Evolutionary conservation across 1,140 invertebrate species (phyloP), one percentile per base, ranked within the genome.

Genomic region (Rhagoletis pomonella): DNA sequence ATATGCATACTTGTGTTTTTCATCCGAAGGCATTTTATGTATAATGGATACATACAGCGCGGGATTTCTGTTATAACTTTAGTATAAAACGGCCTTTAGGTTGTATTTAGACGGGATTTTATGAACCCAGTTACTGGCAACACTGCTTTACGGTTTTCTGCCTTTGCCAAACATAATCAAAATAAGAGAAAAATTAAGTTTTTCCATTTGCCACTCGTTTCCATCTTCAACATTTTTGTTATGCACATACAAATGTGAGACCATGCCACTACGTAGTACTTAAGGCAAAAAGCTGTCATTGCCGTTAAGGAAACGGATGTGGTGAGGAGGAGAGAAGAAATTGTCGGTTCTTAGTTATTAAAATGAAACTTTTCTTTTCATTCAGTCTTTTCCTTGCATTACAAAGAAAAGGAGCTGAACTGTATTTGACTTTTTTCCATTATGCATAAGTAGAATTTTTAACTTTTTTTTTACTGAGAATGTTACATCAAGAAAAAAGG

Each of bases 311-410:
- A 81, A 81, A 29, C 73, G 73, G 73, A 81, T 81, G 73, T 81
- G 73, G 73, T 81, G n/a, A 19, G 17, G 17, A 29, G 19, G n/a
- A 81, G 73, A n/a, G 55, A 55, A 55, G 50, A 81, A 81, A 73
- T 17, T 73, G 67, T 47, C 67, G 67, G 67, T 73, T 73, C 67
- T 73, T 73, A 5, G 73, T 81, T 81, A 81, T 81, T 81, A 81
- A 81, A 81, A 81, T 81, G 73, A 81, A 81, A 81, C 73, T 81
- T 81, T 81, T 81, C 44, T 81, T 81, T 81, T 55, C 73, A 81
- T 55, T 19, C 73, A 47, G 47, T 81, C 73, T 81, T 81, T 81
- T 81, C 73, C 47, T 81, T 81, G 73, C 73, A 55, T 81, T 81
- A 81, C 73, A 81, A 81, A 81, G 50, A 29, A 55, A 81, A 55